Evolutionary conservation across 2,113 vertebrate species (phyloP).

Genomic region (Dicentrarchus labrax): DNA sequence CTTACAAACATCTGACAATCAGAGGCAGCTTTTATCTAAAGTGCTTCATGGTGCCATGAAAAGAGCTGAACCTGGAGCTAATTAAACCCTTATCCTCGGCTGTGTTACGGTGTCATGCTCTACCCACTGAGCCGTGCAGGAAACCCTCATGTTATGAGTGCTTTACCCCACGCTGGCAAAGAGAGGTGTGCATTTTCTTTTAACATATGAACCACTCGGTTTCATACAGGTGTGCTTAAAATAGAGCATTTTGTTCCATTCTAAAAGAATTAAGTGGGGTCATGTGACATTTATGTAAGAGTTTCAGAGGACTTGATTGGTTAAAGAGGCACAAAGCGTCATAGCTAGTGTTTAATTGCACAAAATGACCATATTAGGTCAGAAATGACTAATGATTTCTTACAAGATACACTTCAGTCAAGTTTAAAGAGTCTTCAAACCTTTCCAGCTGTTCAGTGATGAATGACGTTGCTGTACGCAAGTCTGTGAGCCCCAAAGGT

Average conservation of each 20-base stretch:
- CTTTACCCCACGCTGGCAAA: neutral
- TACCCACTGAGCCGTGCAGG: neutral
- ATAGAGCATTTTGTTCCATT: neutral
- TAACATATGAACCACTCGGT: neutral
- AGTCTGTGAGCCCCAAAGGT: neutral
- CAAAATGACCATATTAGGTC: neutral
- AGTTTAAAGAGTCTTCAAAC: neutral
- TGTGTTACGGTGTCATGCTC: slow-evolving; percentile 25
- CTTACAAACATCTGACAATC: neutral
- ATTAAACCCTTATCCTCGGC: slow-evolving; percentile 29
- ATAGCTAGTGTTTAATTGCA: neutral
- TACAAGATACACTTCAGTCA: neutral
- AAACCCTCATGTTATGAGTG: neutral
- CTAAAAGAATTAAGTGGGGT: neutral
- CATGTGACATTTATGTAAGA: neutral
- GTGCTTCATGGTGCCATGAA: neutral
- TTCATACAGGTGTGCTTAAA: neutral
- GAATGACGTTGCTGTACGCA: neutral
- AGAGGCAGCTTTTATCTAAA: slow-evolving; percentile 34
- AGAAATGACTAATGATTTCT: neutral
- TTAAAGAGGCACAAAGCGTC: neutral
- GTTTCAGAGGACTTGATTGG: neutral
- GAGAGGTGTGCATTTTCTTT: neutral
- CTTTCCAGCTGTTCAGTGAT: neutral
- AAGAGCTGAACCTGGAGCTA: slow-evolving; percentile 15